A percentile compares a stretch with the other conserved stretches of the same genome.
These are phyloP conservation scores for Asarcornis scutulata DNA, from an alignment of 2,113 vertebrate genomes.

Conservation along the genomic window DNA sequence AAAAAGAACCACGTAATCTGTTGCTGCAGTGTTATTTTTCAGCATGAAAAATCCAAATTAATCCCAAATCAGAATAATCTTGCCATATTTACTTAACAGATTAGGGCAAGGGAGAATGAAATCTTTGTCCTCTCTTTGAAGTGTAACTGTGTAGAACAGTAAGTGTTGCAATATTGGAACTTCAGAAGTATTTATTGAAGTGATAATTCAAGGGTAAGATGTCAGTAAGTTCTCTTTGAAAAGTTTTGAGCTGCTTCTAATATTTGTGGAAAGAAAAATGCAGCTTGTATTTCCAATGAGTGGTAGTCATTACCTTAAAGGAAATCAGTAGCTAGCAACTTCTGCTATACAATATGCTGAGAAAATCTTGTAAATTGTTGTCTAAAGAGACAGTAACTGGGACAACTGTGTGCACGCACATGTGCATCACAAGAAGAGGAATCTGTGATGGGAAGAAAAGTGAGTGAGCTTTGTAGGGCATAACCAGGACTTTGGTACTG, in stretches of 20 bases:
- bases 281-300: background rate
- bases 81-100: background rate
- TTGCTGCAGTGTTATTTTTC: background rate
- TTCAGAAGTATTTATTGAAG: background rate
- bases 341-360: background rate
- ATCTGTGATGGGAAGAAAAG: background rate
- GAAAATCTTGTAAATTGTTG: background rate
- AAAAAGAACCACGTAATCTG: background rate
- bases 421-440: background rate
- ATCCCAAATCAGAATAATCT: background rate
- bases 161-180: background rate
- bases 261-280: background rate
- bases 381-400: background rate
- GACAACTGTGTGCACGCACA: background rate
- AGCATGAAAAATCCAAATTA: background rate
- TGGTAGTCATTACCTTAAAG: background rate
- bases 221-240: background rate
- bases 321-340: fast-evolving
- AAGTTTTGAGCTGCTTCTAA: background rate
- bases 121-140: background rate
- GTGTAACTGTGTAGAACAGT: background rate
- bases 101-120: background rate
- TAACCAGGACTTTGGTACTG: background rate
- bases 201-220: background rate
- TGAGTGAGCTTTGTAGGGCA: background rate